Evolutionary conservation across 2,797 vertebrate genomes (phyloP).

Genomic region (Gadopsis bispinosus): DNA sequence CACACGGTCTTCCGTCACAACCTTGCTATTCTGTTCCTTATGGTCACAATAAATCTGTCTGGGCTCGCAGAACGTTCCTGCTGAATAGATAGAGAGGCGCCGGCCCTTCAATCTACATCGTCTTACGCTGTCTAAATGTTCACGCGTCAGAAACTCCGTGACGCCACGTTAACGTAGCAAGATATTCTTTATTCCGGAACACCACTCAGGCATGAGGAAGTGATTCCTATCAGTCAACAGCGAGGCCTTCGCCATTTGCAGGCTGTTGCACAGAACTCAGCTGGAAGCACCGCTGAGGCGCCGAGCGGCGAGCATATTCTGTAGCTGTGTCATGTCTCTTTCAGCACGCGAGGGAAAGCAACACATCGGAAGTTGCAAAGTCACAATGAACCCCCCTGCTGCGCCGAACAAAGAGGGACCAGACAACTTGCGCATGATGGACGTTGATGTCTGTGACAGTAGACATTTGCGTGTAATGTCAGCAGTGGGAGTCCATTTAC

Average conservation of each 20-base stretch:
- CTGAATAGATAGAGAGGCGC: too few species aligned
- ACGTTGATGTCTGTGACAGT: slow-evolving; percentile 37
- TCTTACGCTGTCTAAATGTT: too few species aligned
- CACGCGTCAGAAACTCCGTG: too few species aligned
- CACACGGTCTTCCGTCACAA: too few species aligned
- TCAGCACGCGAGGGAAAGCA: slow-evolving; percentile 41
- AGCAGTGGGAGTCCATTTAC: slow-evolving; percentile 60
- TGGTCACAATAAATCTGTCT: too few species aligned
- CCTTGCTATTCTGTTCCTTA: too few species aligned
- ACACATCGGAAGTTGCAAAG: slow-evolving; percentile 44
- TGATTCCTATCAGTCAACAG: slow-evolving; percentile 2
- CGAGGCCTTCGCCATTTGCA: slow-evolving; percentile 15
- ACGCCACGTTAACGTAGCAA: background rate
- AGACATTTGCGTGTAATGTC: slow-evolving; percentile 55
- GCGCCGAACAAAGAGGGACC: slow-evolving; percentile 47
- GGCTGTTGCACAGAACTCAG: slow-evolving; percentile 34
- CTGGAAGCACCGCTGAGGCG: slow-evolving; percentile 30
- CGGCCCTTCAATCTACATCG: too few species aligned
- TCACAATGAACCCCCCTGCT: slow-evolving; percentile 56
- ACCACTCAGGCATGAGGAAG: slow-evolving; percentile 12
- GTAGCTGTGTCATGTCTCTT: slow-evolving; percentile 34
- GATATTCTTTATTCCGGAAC: background rate
- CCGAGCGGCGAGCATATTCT: slow-evolving; percentile 27
- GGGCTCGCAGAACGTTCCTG: too few species aligned
- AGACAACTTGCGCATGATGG: slow-evolving; percentile 52